Conservation (phyloP, 1,140 invertebrate species). For the Lasioglossum baleicum region DNA sequence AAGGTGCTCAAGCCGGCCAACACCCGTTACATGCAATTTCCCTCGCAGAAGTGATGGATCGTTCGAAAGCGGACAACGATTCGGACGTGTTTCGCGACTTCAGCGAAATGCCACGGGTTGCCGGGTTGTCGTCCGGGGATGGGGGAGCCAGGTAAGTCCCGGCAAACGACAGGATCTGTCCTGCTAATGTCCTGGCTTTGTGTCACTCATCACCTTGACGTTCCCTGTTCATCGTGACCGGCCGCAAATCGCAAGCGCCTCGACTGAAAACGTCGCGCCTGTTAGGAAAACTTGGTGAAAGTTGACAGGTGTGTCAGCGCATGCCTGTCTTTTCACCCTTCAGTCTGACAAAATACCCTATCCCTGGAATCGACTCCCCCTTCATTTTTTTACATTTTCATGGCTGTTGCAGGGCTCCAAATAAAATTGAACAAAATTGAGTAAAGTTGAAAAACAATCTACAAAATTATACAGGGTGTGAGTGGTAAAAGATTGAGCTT, state of each 20-base stretch:
- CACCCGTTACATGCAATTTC: slow-evolving; percentile 39
- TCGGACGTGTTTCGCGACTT: slow-evolving; percentile 41
- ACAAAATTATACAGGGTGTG: too few relatives aligned
- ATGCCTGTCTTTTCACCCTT: neutral
- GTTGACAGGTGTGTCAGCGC: slow-evolving; percentile 20
- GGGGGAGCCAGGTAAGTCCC: slow-evolving; percentile 58
- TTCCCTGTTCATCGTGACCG: slow-evolving; percentile 27
- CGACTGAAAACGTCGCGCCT: neutral
- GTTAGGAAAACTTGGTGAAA: slow-evolving; percentile 39
- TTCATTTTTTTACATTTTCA: neutral
- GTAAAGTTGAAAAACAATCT: too few relatives aligned
- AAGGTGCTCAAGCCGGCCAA: slow-evolving; percentile 3
- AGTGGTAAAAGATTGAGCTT: too few relatives aligned
- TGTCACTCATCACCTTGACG: slow-evolving; percentile 52
- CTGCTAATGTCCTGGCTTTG: slow-evolving; percentile 60
- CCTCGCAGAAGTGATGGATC: slow-evolving; percentile 48
- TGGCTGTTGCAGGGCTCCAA: too few relatives aligned
- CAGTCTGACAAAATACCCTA: neutral
- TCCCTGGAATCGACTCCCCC: neutral
- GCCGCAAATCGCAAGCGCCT: slow-evolving; percentile 28
- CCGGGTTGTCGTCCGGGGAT: neutral
- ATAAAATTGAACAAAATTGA: too few relatives aligned
- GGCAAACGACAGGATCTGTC: slow-evolving; percentile 56
- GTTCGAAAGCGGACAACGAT: slow-evolving; percentile 23
- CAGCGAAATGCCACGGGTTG: slow-evolving; percentile 1